phyloP scores from a whole-genome alignment of 2,888 invertebrate genomes.

The Chaitophorus viminalis region DNA sequence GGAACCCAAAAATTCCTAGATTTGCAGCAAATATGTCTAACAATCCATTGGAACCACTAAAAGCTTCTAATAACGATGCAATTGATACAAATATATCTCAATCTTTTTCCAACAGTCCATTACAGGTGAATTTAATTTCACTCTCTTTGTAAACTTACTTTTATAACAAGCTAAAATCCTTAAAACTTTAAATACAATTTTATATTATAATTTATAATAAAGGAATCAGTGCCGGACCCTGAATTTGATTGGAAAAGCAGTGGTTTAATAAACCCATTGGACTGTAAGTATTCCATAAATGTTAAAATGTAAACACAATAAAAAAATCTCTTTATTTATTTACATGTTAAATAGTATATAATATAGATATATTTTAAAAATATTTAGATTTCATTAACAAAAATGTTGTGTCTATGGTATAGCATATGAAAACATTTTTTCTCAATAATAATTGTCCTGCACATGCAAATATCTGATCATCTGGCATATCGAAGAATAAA shows the following conservation, averaged over 20 bases:
- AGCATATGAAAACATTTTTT: neutral
- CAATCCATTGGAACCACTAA: conserved; percentile 81
- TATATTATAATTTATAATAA: conserved; percentile 61
- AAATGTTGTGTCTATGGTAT: neutral
- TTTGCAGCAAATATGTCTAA: conserved; percentile 87
- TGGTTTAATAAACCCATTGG: conserved; percentile 78
- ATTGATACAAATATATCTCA: conserved; percentile 41
- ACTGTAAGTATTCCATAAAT: conserved; percentile 70
- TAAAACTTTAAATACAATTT: neutral
- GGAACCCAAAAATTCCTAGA: conserved; percentile 83
- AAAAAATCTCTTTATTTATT: neutral
- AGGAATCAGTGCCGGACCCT: conserved; percentile 72
- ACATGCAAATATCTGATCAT: neutral
- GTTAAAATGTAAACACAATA: neutral
- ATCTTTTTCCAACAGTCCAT: conserved; percentile 39
- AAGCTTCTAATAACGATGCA: conserved; percentile 68
- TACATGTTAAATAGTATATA: neutral
- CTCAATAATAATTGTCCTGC: neutral
- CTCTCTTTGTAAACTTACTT: conserved; percentile 16
- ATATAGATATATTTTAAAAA: neutral
- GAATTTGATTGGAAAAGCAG: conserved; percentile 81
- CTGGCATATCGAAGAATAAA: neutral
- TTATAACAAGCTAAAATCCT: neutral
- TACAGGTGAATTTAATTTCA: conserved; percentile 50
- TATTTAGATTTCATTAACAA: neutral